phyloP scores from a whole-genome alignment of 2,888 invertebrate genomes.

The Pilophorus perplexus region DNA sequence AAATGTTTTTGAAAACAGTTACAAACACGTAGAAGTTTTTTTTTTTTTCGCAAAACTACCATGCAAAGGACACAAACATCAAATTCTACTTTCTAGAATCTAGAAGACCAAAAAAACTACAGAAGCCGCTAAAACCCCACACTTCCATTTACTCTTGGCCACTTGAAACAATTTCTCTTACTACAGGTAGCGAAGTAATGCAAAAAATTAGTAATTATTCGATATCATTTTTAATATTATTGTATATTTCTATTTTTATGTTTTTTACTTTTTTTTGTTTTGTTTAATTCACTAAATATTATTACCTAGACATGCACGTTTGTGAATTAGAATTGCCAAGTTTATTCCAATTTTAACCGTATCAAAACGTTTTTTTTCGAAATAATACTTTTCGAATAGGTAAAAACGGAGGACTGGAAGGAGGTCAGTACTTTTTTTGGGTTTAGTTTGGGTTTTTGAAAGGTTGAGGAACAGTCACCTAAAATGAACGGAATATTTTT shows the following conservation, averaged over 20 bases:
- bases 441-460: no score
- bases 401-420: no score
- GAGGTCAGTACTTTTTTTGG: no score
- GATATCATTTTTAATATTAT: constrained; percentile 31
- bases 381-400: no score
- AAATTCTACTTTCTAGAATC: background rate
- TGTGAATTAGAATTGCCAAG: constrained; percentile 35
- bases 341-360: no score
- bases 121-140: constrained; percentile 34
- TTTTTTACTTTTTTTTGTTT: background rate
- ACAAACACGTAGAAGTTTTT: constrained; percentile 22
- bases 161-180: constrained; percentile 41
- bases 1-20: no score
- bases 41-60: constrained; percentile 6
- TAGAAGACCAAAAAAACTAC: constrained; percentile 20
- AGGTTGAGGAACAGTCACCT: no score
- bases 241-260: constrained; percentile 29
- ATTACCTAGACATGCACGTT: constrained; percentile 36
- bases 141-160: constrained; percentile 43
- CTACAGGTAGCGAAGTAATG: constrained; percentile 47
- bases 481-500: no score
- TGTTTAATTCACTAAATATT: constrained; percentile 39
- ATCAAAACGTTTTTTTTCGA: no score
- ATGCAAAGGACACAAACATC: constrained; percentile 30
- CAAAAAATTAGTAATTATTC: constrained; percentile 40